These are phyloP conservation scores for Melanargia galathea DNA, from an alignment of 2,888 invertebrate genomes.

Conservation along the genomic window DNA sequence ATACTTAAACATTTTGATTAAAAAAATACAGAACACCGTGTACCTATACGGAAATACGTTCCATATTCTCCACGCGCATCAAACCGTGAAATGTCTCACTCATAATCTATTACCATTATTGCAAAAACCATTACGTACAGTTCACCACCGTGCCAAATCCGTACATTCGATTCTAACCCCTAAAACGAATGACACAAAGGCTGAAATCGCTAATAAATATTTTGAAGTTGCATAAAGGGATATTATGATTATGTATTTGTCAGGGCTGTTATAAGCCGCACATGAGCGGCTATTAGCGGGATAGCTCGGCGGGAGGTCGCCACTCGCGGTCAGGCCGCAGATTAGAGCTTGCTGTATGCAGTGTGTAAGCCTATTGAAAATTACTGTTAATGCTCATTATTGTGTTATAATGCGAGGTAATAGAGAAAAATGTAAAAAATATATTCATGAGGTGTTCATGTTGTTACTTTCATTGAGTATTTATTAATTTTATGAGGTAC, in stretches of 20 bases:
- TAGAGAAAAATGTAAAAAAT: background rate
- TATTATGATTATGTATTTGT: constrained; percentile 19
- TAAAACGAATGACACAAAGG: background rate
- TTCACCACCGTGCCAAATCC: background rate
- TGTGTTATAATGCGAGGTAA: background rate
- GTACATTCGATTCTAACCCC: constrained; percentile 7
- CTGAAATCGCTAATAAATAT: constrained; percentile 11
- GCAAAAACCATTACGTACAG: constrained; percentile 31
- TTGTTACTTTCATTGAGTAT: no score
- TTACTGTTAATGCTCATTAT: constrained; percentile 28
- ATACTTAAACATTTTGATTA: background rate
- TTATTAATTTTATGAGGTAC: no score
- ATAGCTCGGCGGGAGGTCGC: constrained; percentile 40
- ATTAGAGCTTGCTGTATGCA: constrained; percentile 41
- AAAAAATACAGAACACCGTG: constrained; percentile 42
- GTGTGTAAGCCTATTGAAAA: constrained; percentile 32
- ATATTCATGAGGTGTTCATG: no score
- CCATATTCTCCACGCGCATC: constrained; percentile 51
- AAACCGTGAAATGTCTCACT: constrained; percentile 54
- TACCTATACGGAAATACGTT: constrained; percentile 45
- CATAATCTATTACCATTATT: constrained; percentile 43
- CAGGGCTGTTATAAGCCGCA: constrained; percentile 29
- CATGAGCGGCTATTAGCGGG: constrained; percentile 34
- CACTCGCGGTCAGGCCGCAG: constrained; percentile 34
- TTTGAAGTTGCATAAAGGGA: background rate